Base-by-base conservation (phyloP, 2,888 invertebrate genomes). In the Plusia festucae region DNA sequence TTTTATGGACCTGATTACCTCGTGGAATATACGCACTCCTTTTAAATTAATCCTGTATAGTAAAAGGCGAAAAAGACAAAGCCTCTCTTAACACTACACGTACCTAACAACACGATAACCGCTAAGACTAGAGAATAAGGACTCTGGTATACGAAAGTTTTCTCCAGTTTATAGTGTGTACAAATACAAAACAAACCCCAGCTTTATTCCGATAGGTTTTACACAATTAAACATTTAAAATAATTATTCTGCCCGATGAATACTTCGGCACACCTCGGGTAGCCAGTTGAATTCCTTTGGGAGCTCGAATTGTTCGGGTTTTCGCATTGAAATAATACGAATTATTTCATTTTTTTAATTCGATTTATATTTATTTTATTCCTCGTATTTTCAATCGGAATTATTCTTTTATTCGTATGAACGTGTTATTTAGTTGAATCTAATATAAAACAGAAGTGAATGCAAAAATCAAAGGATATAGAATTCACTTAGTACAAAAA, bases 271-370 rank as follows among this genome's bases (percentile, higher is more conserved):
- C 70, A 24, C 49, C 30, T 46, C 1, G 5, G 7, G 49, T 32
- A 34, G 22, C 56, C 18, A 9, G 15, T 22, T 53, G 9, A 44
- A 65, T 60, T 53, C 51, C 30, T 18, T 7, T 1, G 9, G 11
- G 22, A 44, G 27, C 15, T 51, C 52, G 34, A 68, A 60, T 46
- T 72, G 70, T 60, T 64, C n/a, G 46, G 46, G 22, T 58, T 54
- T 51, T 32, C 62, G 51, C 6, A 40, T 32, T 18, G 6, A 70
- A 60, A 72, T 74, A 53, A 46, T 44, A 57, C 34, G 8, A 65
- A 60, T 13, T 11, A 16, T 53, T 65, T 60, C 44, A 46, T 40
- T 65, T 20, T 54, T 9, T 70, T 70, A 56, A 53, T 57, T 18
- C 8, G 22, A 8, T 32, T 30, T 8, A 49, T 20, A 22, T 49